Conservation (phyloP, 2,113 vertebrate genomes). For the Tringa solitaria region DNA sequence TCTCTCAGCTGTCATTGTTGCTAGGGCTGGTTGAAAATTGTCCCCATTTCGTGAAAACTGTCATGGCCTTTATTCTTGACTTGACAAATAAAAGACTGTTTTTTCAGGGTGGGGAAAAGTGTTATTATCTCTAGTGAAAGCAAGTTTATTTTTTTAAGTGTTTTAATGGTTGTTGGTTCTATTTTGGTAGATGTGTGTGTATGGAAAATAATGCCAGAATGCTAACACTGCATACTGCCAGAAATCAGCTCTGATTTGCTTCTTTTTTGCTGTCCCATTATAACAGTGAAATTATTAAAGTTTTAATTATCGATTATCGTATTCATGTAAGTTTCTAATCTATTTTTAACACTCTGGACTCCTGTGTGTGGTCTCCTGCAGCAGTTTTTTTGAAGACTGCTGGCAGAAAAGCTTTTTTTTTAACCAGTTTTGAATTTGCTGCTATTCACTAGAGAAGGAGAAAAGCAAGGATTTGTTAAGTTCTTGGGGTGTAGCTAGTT, state of each 20-base stretch:
- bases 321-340: neutral
- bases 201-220: constrained; percentile 48
- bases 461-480: constrained; percentile 37
- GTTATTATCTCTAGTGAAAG: constrained; percentile 57
- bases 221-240: constrained; percentile 31
- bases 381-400: neutral
- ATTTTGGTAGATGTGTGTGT: constrained; percentile 41
- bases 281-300: neutral
- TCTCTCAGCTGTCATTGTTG: neutral
- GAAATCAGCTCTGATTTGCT: neutral
- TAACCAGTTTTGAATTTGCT: neutral
- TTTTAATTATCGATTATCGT: constrained; percentile 9
- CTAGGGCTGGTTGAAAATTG: constrained; percentile 6
- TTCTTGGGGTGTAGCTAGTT: neutral
- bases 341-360: constrained; percentile 7
- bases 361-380: neutral
- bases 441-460: neutral
- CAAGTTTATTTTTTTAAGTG: constrained; percentile 11
- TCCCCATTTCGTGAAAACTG: constrained; percentile 35
- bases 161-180: constrained; percentile 39
- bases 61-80: constrained; percentile 43
- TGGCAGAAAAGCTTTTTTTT: neutral
- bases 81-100: constrained; percentile 49
- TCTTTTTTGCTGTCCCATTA: neutral
- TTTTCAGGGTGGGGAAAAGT: constrained; percentile 44